phyloP scores from a whole-genome alignment of 1,140 invertebrate species.

The Caerostris extrusa region DNA sequence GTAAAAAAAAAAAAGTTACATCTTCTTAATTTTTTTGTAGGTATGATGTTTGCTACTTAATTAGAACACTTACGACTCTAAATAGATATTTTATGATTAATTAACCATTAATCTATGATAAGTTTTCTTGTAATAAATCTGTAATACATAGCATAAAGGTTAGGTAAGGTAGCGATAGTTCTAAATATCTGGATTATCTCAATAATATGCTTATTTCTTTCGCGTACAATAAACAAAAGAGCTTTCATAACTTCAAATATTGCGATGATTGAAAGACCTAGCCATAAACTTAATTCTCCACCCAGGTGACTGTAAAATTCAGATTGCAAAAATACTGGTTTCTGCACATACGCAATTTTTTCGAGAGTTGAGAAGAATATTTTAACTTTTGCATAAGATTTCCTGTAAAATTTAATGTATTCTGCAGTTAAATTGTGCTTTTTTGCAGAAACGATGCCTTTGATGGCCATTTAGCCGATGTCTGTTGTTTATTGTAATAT shows the following conservation, averaged over 20 bases:
- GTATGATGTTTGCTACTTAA: too few relatives aligned
- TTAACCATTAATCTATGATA: too few relatives aligned
- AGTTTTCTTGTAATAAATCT: too few relatives aligned
- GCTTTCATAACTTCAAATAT: constrained; percentile 9
- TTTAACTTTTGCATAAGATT: not conserved
- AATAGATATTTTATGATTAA: too few relatives aligned
- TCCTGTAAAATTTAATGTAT: not conserved
- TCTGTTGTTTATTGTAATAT: not conserved
- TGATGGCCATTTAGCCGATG: not conserved
- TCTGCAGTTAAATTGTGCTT: too few relatives aligned
- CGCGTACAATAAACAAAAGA: not conserved
- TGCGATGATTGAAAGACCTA: constrained; percentile 31
- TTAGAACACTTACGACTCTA: too few relatives aligned
- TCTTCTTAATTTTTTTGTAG: too few relatives aligned
- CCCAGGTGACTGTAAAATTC: constrained; percentile 42
- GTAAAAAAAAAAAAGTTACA: too few relatives aligned
- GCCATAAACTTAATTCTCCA: constrained; percentile 37
- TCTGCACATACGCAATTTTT: not conserved
- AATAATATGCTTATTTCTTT: too few relatives aligned
- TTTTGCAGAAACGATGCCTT: not conserved
- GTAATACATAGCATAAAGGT: too few relatives aligned
- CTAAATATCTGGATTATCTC: too few relatives aligned
- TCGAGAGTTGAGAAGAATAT: not conserved
- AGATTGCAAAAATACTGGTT: not conserved
- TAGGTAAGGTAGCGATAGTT: too few relatives aligned